Percentiles rank a stretch among this genome's conserved stretches.
phyloP scores from a whole-genome alignment of 2,113 vertebrate species.

The Sula dactylatra region DNA sequence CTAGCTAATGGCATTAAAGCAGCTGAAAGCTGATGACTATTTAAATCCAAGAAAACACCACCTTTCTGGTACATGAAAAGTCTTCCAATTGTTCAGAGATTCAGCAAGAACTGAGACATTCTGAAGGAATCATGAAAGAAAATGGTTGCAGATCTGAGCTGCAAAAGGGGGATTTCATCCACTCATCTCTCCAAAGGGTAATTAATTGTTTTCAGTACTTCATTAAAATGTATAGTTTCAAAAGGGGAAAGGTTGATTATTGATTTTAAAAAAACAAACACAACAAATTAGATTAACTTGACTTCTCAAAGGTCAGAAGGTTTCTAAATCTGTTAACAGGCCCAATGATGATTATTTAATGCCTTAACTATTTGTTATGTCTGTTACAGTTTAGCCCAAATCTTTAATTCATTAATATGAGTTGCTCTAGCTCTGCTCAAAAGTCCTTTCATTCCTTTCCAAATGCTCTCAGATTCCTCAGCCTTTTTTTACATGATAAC shows the following conservation, averaged over 20 bases:
- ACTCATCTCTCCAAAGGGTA: background rate
- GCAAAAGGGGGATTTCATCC: background rate
- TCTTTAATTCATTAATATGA: constrained; percentile 62
- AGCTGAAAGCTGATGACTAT: constrained; percentile 1
- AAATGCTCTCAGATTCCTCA: constrained; percentile 19
- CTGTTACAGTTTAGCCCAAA: constrained; percentile 45
- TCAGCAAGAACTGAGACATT: background rate
- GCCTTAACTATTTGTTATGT: constrained; percentile 59
- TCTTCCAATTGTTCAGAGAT: background rate
- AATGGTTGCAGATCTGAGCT: background rate
- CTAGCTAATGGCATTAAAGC: constrained; percentile 39
- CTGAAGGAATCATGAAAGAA: constrained; percentile 37
- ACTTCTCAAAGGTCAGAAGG: constrained; percentile 38
- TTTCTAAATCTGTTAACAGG: constrained; percentile 45
- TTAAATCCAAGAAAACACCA: constrained; percentile 43
- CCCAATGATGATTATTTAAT: constrained; percentile 55
- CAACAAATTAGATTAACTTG: constrained; percentile 36
- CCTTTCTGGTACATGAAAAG: background rate
- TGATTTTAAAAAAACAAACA: background rate
- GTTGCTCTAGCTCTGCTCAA: constrained; percentile 20
- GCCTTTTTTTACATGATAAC: constrained; percentile 6
- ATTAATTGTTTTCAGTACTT: constrained; percentile 32
- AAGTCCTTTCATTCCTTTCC: constrained; percentile 52
- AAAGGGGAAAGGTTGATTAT: background rate
- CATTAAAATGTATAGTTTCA: background rate